A percentile compares a stretch with the other conserved stretches of the same genome.
Evolutionary conservation across 2,113 vertebrate genomes (phyloP).

Genomic region (Anguilla japonica): DNA sequence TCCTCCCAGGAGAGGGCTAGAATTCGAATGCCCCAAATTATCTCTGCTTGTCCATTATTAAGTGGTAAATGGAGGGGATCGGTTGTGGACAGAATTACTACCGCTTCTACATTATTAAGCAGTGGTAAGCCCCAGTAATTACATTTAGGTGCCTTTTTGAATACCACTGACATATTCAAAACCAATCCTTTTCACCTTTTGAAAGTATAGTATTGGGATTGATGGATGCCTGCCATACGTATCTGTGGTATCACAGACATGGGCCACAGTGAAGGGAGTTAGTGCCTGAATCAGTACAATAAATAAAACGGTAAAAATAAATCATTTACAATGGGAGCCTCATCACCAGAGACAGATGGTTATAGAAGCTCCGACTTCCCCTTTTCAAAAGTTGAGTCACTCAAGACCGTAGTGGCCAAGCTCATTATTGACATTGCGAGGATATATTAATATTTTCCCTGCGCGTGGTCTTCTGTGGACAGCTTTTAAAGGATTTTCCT

Average conservation of each 20-base stretch:
- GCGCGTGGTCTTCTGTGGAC: constrained; percentile 34
- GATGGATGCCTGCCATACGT: neutral
- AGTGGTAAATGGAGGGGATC: no score
- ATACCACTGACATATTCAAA: neutral
- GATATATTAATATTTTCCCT: constrained; percentile 53
- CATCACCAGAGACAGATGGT: constrained; percentile 17
- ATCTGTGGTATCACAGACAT: neutral
- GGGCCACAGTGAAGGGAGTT: neutral
- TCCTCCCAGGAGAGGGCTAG: no score
- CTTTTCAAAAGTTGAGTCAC: constrained; percentile 36
- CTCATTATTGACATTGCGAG: constrained; percentile 54
- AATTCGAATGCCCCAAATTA: no score
- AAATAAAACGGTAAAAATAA: neutral
- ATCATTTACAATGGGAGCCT: neutral
- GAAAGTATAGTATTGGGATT: neutral
- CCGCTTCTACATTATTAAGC: neutral
- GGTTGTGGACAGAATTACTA: neutral
- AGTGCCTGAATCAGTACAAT: neutral
- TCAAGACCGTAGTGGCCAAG: constrained; percentile 51
- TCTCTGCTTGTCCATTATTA: no score
- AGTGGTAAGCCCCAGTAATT: neutral
- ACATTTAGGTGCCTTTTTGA: neutral
- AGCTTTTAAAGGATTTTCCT: constrained; percentile 29
- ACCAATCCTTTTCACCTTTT: neutral
- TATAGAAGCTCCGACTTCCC: constrained; percentile 4